Base-by-base conservation (phyloP, 1,140 invertebrate species). In the Zaprionus camerounensis region DNA sequence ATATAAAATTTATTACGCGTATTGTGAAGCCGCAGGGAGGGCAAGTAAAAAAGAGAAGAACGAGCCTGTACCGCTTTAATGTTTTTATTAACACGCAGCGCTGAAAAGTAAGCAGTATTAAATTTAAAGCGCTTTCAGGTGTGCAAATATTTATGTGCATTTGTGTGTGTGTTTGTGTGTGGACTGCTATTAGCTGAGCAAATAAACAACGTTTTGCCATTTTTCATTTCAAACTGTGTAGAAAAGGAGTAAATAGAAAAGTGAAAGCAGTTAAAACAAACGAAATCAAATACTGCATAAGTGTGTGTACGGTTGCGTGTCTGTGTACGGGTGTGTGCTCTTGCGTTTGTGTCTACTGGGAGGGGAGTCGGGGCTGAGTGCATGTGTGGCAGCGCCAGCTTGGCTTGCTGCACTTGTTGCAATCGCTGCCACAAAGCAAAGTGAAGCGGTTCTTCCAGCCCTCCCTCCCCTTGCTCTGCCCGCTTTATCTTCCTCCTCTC, bases 261-360 rank as follows among this genome's bases (percentile, higher is more conserved):
- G 75, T 84, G 81, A 90, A 87, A 88, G 78, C 85, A 81, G 80
- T 81, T 87, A 76, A 87, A 84, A 74, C 85, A 87, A 88, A 90
- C 71, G 65, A 84, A 84, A 87, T 87, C 84, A 87, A 88, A 88
- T 75, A 71, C 64, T 55, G 84, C 58, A 81, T 78, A 78, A 82
- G 65, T 15, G 36, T 51, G 31, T 56, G 61, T 64, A 51, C 64
- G 58, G 49, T 41, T 36, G 41, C 51, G 20, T 7, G 41, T 57
- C 49, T 24, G 20, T 22, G 38, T 61, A 1, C 51, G 22, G 41
- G 36, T 51, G 62, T 53, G 41, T n/a, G 38, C 13, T 6, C n/a
- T 5, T 15, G 15, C 5, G 38, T 34, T 34, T 34, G 9, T 34
- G 15, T 41, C 2, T 15, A 46, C 15, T 46, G 7, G 7, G 41